Base-by-base conservation (phyloP, 2,113 vertebrate species). In the Hydropotes inermis region DNA sequence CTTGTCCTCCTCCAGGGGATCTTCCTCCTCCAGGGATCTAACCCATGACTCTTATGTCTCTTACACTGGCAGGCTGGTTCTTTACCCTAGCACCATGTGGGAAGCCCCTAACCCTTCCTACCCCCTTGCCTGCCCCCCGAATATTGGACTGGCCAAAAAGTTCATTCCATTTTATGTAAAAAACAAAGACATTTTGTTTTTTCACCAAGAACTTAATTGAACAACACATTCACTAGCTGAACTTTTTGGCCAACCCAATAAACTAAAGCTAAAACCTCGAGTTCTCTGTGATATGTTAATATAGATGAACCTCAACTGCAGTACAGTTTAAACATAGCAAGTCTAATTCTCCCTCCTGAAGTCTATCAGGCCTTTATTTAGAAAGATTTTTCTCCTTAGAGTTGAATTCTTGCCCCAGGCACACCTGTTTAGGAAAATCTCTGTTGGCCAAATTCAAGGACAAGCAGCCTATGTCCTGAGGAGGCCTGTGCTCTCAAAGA, bases 111-210 rank as follows among this genome's bases (percentile, higher is more conserved):
- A 76, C 39, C 5, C 39, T 27, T 17, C 12, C 70, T 27, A 76
- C 39, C 43, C 23, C 6, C 12, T 6, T 43, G 6, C 12, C 12
- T 43, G 70, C 23, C 39, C 6, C 6, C 0, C 1, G 6, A 76
- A 43, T 15, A 43, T 27, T 76, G 39, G 70, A 4, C 39, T 76
- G 70, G 6, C 70, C 70, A 76, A 76, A 70, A 76, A 76, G 39
- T 43, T 76, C 12, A 0, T 27, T 43, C 12, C 14, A 6, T 27
- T 76, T 76, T 76, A 27, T 76, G 39, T 43, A 21, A 74, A 27
- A 43, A 27, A 43, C 14, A 43, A 74, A 76, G 70, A 43, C 39
- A 14, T 61, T 43, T 27, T 76, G 14, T 39, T 43, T 27, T 76
- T 27, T 76, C 70, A 7, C 39, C 39, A 43, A 43, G 70, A 76